These are phyloP conservation scores for Corvus cornix DNA, from an alignment of 2,113 vertebrate species.

Conservation along the genomic window DNA sequence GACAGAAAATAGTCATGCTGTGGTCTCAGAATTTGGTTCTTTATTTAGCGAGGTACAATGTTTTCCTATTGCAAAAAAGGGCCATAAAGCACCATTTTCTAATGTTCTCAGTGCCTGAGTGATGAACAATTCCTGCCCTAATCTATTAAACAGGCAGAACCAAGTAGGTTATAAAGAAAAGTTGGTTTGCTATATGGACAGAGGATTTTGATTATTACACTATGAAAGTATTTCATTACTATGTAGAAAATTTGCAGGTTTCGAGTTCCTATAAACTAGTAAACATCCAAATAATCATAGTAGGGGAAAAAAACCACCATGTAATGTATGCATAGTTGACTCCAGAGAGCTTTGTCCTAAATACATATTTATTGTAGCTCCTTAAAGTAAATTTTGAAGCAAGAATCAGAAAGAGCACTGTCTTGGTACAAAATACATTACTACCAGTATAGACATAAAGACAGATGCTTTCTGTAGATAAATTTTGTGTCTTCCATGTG, in stretches of 20 bases:
- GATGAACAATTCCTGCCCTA: background rate
- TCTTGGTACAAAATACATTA: background rate
- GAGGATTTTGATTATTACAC: background rate
- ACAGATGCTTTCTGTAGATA: background rate
- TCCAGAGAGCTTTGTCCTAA: background rate
- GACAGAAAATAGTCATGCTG: background rate
- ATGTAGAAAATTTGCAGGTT: background rate
- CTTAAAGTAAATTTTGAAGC: background rate
- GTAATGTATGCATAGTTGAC: background rate
- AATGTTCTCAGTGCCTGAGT: background rate
- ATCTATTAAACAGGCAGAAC: background rate
- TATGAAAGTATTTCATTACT: background rate
- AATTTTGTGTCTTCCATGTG: background rate
- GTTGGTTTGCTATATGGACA: background rate
- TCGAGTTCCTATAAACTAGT: background rate
- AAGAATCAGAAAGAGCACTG: background rate
- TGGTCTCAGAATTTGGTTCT: background rate
- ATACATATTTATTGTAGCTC: background rate
- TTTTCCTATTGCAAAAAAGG: background rate
- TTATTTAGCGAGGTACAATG: background rate
- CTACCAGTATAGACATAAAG: background rate
- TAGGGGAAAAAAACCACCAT: accelerated
- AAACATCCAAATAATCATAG: background rate
- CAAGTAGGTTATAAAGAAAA: background rate
- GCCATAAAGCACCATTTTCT: background rate